Evolutionary conservation across 2,113 vertebrate species (phyloP), one percentile per base, ranked within the genome.

Genomic region (Dipodomys spectabilis): DNA sequence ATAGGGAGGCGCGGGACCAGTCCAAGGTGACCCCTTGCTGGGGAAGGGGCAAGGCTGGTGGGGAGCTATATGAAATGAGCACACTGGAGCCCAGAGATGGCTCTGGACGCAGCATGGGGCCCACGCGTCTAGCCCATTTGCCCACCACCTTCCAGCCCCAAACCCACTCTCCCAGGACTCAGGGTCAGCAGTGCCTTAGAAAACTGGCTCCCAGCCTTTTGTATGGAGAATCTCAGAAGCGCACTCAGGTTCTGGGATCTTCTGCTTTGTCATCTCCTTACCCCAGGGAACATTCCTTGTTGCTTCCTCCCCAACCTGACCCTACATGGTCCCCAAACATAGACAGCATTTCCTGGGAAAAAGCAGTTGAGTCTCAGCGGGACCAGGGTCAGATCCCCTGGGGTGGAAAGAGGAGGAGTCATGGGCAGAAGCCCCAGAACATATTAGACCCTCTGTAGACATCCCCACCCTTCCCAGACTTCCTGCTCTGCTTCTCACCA

Each of bases 371-470:
- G 45, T 83, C 77, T 92, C 86, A 93, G 74, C 30, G 0, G 19
- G 71, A 74, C 93, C 53, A 45, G 78, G 93, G 92, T 95, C 93
- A 95, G 87, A 68, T 49, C 96, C 69, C 94, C 53, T n/a, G 92
- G 60, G 93, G 64, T 69, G 32, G 90, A 68, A 73, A 65, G 78
- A 90, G 57, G 78, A 81, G 84, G 94, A 91, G 80, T 89, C 87
- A 89, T 28, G 23, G 32, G 27, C 83, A 27, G 32, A 82, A 82
- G 80, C 73, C 72, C 65, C 82, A 84, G 87, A 7, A 64, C 78
- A 78, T 35, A 67, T 57, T 45, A 35, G 77, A 68, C 44, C 35
- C 32, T 86, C 91, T 8, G 18, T 69, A 64, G 65, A 62, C 30
- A 15, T 39, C 67, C 71, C 86, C 64, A 67, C 45, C 45, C n/a